Conservation (phyloP, 2,113 vertebrate genomes). For the Daboia siamensis region DNA sequence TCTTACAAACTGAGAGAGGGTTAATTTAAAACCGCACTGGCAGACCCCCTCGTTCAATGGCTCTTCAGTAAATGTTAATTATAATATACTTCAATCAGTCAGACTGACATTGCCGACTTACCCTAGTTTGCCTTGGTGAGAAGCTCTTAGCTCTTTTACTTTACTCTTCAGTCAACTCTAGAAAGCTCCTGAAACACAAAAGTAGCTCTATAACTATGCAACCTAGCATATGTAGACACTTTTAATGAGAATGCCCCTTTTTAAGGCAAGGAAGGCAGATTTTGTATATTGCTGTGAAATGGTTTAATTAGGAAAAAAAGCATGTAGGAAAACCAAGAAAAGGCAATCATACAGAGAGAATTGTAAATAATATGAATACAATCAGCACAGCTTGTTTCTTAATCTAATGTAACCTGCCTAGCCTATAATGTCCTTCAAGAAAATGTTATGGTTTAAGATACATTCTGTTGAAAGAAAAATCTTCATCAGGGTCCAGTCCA, state of each 20-base stretch:
- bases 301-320: not conserved
- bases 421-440: not conserved
- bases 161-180: not conserved
- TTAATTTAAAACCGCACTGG: not conserved
- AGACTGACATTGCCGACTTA: not conserved
- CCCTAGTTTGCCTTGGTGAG: not conserved
- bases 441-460: not conserved
- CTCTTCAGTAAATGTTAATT: not conserved
- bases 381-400: not conserved
- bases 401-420: not conserved
- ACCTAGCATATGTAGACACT: not conserved
- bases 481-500: too few relatives aligned
- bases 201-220: not conserved
- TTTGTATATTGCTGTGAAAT: not conserved
- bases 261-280: not conserved
- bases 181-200: not conserved
- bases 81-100: not conserved
- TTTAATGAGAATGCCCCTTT: not conserved
- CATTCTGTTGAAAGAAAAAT: not conserved
- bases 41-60: not conserved
- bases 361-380: not conserved
- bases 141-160: not conserved
- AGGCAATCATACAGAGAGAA: not conserved
- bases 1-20: not conserved
- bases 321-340: not conserved